Base-by-base conservation (phyloP, 2,888 invertebrate genomes). In the Gortyna flavago region DNA sequence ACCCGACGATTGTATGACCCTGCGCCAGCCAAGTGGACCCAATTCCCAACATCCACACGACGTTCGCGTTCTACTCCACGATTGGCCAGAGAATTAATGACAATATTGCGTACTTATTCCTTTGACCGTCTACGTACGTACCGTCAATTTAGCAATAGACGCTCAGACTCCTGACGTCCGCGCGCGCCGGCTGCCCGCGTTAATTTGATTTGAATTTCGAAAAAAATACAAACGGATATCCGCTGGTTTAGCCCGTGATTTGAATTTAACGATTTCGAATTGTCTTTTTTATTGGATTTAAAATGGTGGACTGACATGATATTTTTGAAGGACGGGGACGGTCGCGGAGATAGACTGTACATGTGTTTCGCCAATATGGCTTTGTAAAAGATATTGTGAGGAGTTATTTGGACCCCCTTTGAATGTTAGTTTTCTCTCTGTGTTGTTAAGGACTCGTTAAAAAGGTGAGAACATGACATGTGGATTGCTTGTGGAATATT, bases 331-430 rank as follows among this genome's bases (percentile, higher is more conserved):
- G 94, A 94, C 86, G 92, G 91, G 54, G 94, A 91, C 81, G 94
- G 94, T 69, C 85, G 92, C 65, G 90, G 87, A 6, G 90, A 92
- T 86, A 90, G 88, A 81, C 85, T 89, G 25, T 87, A 90, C 13
- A 91, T 91, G 89, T 92, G 91, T 91, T 95, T 96, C 96, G 96
- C 96, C 96, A 96, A 95, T 91, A 96, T 93, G 96, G 96, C 96
- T 87, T 82, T 87, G 88, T 91, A 89, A 77, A 85, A 85, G 51
- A 90, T 87, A 91, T 78, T 84, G 83, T 85, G 87, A 86, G 81
- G 83, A 57, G 57, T 77, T 79, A 91, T 88, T 91, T 91, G 92
- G 91, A 91, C 87, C 89, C 86, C 88, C 75, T 88, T 87, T 83
- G 85, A 85, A 87, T 88, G 88, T 86, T 85, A 69, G 65, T 41